Conservation (phyloP, 2,797 vertebrate species). For the Morelia viridis region DNA sequence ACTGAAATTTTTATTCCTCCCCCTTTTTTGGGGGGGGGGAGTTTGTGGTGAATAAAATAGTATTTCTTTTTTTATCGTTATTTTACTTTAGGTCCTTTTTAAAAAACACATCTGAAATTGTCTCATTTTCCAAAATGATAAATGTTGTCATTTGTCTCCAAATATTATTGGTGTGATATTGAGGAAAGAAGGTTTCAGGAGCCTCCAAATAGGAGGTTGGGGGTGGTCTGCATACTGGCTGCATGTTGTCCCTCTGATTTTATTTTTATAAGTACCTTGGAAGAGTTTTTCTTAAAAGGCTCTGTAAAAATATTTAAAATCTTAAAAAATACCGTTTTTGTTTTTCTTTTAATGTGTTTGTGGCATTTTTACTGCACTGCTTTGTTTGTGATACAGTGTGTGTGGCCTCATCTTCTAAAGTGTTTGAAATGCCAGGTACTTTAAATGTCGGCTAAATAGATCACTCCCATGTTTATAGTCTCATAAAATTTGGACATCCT, state of each 20-base stretch:
- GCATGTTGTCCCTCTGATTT: not conserved
- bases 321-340: not conserved
- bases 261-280: not conserved
- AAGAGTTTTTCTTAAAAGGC: not conserved
- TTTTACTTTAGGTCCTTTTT: too few species aligned
- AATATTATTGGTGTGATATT: not conserved
- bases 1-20: too few species aligned
- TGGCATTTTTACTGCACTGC: not conserved
- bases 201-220: not conserved
- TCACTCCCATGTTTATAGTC: not conserved
- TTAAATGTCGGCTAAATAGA: not conserved
- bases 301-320: not conserved
- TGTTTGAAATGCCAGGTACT: not conserved
- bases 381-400: not conserved
- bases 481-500: not conserved
- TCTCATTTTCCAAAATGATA: too few species aligned
- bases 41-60: too few species aligned
- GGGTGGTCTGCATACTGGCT: not conserved
- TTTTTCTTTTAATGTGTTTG: not conserved
- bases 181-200: not conserved
- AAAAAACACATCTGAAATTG: too few species aligned
- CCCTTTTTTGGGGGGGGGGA: too few species aligned
- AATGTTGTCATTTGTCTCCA: too few species aligned
- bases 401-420: not conserved
- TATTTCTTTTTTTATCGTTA: too few species aligned